Percentiles rank a stretch among this genome's conserved stretches.
Conservation (phyloP, 2,888 invertebrate genomes). For the Scelioninae gen. 1 region DNA sequence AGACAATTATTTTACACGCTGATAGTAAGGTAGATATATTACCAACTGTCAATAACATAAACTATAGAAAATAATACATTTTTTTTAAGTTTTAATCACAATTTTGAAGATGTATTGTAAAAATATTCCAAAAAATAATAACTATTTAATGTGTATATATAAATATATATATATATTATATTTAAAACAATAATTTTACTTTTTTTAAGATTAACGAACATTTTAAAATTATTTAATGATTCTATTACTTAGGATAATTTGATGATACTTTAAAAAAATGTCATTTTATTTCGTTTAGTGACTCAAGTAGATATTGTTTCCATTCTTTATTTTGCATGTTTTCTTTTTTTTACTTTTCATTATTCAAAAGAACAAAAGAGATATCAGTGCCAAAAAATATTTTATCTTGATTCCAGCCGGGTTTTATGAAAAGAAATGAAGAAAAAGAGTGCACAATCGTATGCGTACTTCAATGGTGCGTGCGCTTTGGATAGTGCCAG, state of each 20-base stretch:
- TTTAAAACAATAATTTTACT: no score
- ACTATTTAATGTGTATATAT: no score
- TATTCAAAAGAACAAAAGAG: slow-evolving; percentile 19
- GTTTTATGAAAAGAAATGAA: slow-evolving; percentile 37
- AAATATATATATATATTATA: no score
- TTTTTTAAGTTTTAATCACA: background rate
- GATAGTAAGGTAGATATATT: background rate
- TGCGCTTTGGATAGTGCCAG: slow-evolving; percentile 76
- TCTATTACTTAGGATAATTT: no score
- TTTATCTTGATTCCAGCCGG: slow-evolving; percentile 21
- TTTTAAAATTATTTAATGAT: no score
- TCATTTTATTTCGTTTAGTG: background rate
- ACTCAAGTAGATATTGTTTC: no score
- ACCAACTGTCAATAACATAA: background rate
- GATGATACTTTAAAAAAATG: no score
- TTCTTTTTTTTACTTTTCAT: no score
- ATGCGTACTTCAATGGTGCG: slow-evolving; percentile 67
- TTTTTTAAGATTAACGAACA: no score
- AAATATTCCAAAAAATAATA: no score
- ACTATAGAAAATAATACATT: background rate
- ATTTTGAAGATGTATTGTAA: background rate
- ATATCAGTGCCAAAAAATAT: slow-evolving; percentile 33
- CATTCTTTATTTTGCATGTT: no score
- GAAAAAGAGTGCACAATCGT: slow-evolving; percentile 57
- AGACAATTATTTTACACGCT: background rate